Evolutionary conservation across 2,113 vertebrate species (phyloP).

Genomic region (Phyllopteryx taeniolatus): DNA sequence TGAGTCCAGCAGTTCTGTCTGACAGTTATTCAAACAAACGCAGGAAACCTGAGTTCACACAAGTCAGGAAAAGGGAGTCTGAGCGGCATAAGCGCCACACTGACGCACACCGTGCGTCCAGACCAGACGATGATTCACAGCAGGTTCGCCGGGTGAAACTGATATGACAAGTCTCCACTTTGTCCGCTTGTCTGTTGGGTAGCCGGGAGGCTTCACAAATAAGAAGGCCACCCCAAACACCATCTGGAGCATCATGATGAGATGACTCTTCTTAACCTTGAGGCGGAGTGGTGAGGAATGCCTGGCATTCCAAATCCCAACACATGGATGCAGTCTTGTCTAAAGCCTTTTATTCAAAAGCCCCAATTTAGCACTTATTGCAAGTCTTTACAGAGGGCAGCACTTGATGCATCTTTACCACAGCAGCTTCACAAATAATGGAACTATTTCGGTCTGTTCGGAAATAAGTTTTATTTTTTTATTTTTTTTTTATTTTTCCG

Average conservation of each 20-base stretch:
- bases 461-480: too few species aligned
- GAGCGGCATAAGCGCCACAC: not conserved
- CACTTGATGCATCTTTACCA: not conserved
- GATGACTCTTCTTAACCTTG: constrained; percentile 32
- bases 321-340: constrained; percentile 7
- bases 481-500: too few species aligned
- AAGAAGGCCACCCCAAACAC: constrained; percentile 21
- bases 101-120: constrained; percentile 12
- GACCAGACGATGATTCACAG: constrained; percentile 62
- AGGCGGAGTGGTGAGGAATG: constrained; percentile 53
- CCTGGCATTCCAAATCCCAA: constrained; percentile 41
- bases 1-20: constrained; percentile 34
- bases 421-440: not conserved
- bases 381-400: constrained; percentile 24
- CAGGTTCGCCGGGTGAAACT: constrained; percentile 4
- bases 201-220: constrained; percentile 12
- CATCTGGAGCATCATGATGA: constrained; percentile 32
- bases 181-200: constrained; percentile 33
- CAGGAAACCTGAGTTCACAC: constrained; percentile 48
- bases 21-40: constrained; percentile 56
- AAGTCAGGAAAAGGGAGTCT: constrained; percentile 26
- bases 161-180: constrained; percentile 32
- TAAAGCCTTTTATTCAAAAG: not conserved
- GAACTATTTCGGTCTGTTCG: too few species aligned
- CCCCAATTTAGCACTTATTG: not conserved